A percentile compares a stretch with the other conserved stretches of the same genome.
phyloP scores from a whole-genome alignment of 1,140 invertebrate genomes.

The Drosophila mayri region DNA sequence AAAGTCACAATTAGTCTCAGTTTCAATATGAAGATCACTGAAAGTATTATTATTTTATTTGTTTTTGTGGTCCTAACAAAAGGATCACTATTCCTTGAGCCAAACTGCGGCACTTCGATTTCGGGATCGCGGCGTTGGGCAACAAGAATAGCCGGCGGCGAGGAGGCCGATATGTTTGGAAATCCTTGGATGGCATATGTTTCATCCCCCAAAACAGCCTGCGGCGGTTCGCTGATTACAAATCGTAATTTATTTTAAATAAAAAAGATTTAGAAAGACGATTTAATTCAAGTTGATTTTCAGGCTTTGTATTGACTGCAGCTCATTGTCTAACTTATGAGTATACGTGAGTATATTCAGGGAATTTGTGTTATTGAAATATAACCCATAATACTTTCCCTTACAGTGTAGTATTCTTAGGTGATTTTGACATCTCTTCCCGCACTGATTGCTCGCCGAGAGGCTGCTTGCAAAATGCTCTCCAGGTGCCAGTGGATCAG shows the following conservation, averaged over 20 bases:
- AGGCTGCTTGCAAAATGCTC: background rate
- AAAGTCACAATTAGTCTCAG: background rate
- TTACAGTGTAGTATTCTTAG: background rate
- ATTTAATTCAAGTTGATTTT: background rate
- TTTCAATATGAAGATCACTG: background rate
- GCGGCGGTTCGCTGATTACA: background rate
- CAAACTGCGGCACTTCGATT: background rate
- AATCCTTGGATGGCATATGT: conserved; percentile 3
- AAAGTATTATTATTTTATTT: background rate
- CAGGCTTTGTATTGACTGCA: conserved; percentile 1
- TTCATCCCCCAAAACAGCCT: background rate
- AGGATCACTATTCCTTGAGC: background rate
- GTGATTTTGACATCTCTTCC: background rate
- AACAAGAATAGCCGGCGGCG: background rate
- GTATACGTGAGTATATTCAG: background rate
- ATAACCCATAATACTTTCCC: background rate
- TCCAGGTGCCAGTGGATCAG: background rate
- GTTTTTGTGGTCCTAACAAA: background rate
- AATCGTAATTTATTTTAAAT: background rate
- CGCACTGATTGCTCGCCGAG: background rate
- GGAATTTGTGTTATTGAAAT: background rate
- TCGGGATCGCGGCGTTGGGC: background rate
- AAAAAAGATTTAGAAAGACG: background rate
- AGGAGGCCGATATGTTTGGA: background rate
- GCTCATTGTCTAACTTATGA: background rate